Conservation (phyloP, 1,140 invertebrate species). For the Calycopis cecrops region DNA sequence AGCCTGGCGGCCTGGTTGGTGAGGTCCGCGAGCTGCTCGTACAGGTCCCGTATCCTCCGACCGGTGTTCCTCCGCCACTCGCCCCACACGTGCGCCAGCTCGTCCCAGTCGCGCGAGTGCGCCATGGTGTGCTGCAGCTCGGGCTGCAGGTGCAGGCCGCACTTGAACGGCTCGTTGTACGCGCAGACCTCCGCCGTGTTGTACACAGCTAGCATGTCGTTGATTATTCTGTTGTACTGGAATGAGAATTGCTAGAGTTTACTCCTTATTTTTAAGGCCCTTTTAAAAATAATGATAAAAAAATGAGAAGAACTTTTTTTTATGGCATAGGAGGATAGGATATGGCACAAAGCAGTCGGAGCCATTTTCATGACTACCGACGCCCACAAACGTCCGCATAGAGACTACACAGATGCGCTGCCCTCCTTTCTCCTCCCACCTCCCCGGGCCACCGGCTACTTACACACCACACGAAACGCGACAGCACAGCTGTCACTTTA, state of each 20-base stretch:
- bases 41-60: constrained; percentile 86
- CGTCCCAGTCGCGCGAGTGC: constrained; percentile 88
- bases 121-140: constrained; percentile 82
- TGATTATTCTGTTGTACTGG: constrained; percentile 89
- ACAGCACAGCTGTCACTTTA: too few relatives aligned
- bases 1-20: constrained; percentile 90
- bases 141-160: constrained; percentile 87
- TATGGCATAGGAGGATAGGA: too few relatives aligned
- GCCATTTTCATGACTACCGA: too few relatives aligned
- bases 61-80: constrained; percentile 90
- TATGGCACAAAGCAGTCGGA: too few relatives aligned
- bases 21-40: constrained; percentile 87
- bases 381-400: too few relatives aligned
- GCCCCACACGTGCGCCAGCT: constrained; percentile 89
- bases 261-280: too few relatives aligned
- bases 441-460: too few relatives aligned
- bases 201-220: constrained; percentile 92
- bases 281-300: too few relatives aligned
- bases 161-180: constrained; percentile 87
- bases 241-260: constrained; percentile 42
- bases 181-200: constrained; percentile 90
- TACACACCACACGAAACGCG: too few relatives aligned
- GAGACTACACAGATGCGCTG: too few relatives aligned
- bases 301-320: too few relatives aligned
- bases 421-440: too few relatives aligned